Percentiles rank a stretch among this genome's conserved stretches.
phyloP scores from a whole-genome alignment of 1,140 invertebrate genomes.

The Drosophila triauraria region DNA sequence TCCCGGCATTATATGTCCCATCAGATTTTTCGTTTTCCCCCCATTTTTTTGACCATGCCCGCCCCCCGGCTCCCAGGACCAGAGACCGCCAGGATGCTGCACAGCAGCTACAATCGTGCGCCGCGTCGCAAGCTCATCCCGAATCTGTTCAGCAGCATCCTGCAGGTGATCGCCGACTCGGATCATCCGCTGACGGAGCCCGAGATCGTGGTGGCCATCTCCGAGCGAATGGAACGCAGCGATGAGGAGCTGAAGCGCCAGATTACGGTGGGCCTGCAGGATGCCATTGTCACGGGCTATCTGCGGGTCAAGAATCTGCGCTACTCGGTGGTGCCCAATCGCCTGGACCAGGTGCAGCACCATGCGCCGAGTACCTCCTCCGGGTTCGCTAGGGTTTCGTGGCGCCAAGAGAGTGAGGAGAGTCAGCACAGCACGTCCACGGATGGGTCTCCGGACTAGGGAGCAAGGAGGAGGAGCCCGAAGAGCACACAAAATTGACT shows the following conservation, averaged over 20 bases:
- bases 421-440: not conserved
- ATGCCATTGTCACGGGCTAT: slow-evolving; percentile 67
- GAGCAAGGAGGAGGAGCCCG: not conserved
- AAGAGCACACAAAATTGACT: not conserved
- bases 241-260: slow-evolving; percentile 72
- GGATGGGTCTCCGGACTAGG: no score
- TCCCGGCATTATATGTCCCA: not conserved
- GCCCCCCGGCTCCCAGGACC: not conserved
- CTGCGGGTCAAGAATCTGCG: slow-evolving; percentile 52
- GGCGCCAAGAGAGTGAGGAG: not conserved
- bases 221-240: slow-evolving; percentile 53
- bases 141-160: slow-evolving; percentile 60
- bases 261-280: slow-evolving; percentile 61
- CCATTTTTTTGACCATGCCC: not conserved
- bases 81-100: slow-evolving; percentile 34
- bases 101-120: slow-evolving; percentile 57
- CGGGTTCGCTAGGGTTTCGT: not conserved
- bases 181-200: slow-evolving; percentile 64
- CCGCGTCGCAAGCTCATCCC: slow-evolving; percentile 62
- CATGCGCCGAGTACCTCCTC: not conserved
- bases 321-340: slow-evolving; percentile 47
- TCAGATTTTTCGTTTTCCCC: not conserved
- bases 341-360: slow-evolving; percentile 16
- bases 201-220: slow-evolving; percentile 62
- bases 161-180: slow-evolving; percentile 61